These are phyloP conservation scores for Phengaris arion DNA, from an alignment of 2,888 invertebrate species.

Conservation along the genomic window DNA sequence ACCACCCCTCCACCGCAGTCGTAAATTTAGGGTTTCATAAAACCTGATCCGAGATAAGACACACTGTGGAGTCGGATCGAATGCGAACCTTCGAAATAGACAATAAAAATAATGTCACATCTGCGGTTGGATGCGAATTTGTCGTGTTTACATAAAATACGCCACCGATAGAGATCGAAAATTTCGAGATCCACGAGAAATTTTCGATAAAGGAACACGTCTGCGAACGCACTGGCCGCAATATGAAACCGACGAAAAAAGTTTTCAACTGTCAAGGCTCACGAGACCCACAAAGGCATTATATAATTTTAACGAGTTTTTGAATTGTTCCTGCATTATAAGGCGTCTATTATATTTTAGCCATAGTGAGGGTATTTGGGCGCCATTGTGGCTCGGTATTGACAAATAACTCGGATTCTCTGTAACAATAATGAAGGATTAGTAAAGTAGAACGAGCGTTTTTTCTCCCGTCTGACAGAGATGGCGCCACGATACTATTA, in stretches of 20 bases:
- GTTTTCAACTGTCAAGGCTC: slow-evolving; percentile 63
- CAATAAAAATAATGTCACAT: slow-evolving; percentile 77
- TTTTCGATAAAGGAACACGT: slow-evolving; percentile 55
- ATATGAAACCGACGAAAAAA: slow-evolving; percentile 63
- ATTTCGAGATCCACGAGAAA: slow-evolving; percentile 59
- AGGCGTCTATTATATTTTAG: slow-evolving; percentile 75
- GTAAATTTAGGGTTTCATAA: slow-evolving; percentile 81
- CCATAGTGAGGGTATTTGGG: slow-evolving; percentile 65
- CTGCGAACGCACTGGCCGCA: slow-evolving; percentile 57
- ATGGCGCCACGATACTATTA: slow-evolving; percentile 68
- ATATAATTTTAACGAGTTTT: slow-evolving; percentile 75
- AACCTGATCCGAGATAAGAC: slow-evolving; percentile 79
- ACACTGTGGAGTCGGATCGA: slow-evolving; percentile 78
- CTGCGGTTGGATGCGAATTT: slow-evolving; percentile 73
- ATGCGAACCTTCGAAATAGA: slow-evolving; percentile 72
- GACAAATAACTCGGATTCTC: slow-evolving; percentile 78
- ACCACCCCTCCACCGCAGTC: slow-evolving; percentile 75
- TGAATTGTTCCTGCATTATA: slow-evolving; percentile 74
- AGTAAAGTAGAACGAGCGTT: slow-evolving; percentile 58
- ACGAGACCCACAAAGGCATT: slow-evolving; percentile 67
- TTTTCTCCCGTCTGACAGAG: slow-evolving; percentile 52
- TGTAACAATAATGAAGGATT: slow-evolving; percentile 75
- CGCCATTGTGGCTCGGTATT: slow-evolving; percentile 76
- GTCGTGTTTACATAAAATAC: slow-evolving; percentile 78
- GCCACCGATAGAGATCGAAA: slow-evolving; percentile 64